Base-by-base conservation (phyloP, 2,888 invertebrate genomes). In the Drosophila neoperkinsi region DNA sequence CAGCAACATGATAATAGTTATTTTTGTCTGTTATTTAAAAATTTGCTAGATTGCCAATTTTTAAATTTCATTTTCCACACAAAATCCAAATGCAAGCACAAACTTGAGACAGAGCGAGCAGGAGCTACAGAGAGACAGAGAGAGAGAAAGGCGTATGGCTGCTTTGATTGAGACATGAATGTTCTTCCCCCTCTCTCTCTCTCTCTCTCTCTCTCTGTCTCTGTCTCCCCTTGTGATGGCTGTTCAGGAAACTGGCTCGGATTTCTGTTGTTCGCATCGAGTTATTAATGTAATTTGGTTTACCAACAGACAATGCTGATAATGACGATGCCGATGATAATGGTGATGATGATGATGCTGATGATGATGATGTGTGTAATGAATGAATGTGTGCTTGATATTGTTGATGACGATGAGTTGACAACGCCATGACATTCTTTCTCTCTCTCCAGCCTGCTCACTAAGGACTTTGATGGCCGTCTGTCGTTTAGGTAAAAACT, bases 231-330 rank as follows among this genome's bases (percentile, higher is more conserved):
- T 9, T 52, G 4, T 34, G 30, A 16, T 13, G 28, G 31, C 25
- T 61, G 49, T 28, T 21, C 52, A 56, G 74, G 56, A 59, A 74
- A 55, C 65, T 57, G 55, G 46, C 64, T 57, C 50, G 77, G 81
- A 79, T 81, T 79, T 79, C 74, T 69, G 74, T 62, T 75, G 76
- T 58, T 73, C 75, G 59, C 55, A 71, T 87, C 67, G 59, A 79
- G 88, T 89, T 85, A 89, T 85, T 89, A 87, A 89, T 89, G 85
- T 89, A 89, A 85, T 85, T 89, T 87, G 79, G 62, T 82, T 74
- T 66, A 63, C 62, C 81, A 60, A 63, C 56, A 69, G 81, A 78
- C 78, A 73, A 80, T 66, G 71, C 60, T 67, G 60, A 77, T 68
- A 55, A 61, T 41, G 53, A 30, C 49, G 59, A 49, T 57, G 33